phyloP scores from a whole-genome alignment of 2,888 invertebrate species.

The Elmis aenea region DNA sequence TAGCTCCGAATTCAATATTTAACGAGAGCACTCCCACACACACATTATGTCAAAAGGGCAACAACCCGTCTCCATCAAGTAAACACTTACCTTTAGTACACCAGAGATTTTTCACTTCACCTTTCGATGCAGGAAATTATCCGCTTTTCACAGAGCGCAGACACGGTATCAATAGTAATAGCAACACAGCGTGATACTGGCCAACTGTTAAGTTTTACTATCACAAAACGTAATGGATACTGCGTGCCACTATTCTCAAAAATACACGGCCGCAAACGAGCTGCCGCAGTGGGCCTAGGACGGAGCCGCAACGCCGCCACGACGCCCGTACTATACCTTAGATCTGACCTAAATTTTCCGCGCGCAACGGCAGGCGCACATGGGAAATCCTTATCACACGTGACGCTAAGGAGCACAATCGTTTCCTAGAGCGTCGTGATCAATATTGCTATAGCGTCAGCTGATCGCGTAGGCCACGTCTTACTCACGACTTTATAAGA shows the following conservation, averaged over 20 bases:
- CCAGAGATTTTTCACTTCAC: too few relatives aligned
- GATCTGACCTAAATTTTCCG: slow-evolving; percentile 25
- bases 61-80: too few relatives aligned
- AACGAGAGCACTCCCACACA: too few relatives aligned
- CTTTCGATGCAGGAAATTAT: too few relatives aligned
- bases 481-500: slow-evolving; percentile 3
- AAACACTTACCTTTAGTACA: too few relatives aligned
- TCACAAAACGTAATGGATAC: too few relatives aligned
- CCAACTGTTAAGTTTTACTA: slow-evolving; percentile 18
- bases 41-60: too few relatives aligned
- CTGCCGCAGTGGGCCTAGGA: too few relatives aligned
- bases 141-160: too few relatives aligned
- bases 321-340: slow-evolving; percentile 23
- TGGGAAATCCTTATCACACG: slow-evolving; percentile 5
- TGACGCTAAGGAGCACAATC: slow-evolving; percentile 2
- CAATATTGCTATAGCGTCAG: slow-evolving; percentile 14
- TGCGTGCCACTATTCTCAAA: slow-evolving; percentile 13
- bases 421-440: slow-evolving; percentile 10
- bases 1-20: too few relatives aligned
- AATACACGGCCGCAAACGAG: background rate
- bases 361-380: slow-evolving; percentile 9
- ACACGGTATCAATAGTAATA: slow-evolving; percentile 11
- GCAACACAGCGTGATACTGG: slow-evolving; percentile 15
- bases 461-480: slow-evolving; percentile 6
- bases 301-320: too few relatives aligned